These are phyloP conservation scores for Tiliacea aurago DNA, from an alignment of 2,888 invertebrate genomes.

Conservation along the genomic window DNA sequence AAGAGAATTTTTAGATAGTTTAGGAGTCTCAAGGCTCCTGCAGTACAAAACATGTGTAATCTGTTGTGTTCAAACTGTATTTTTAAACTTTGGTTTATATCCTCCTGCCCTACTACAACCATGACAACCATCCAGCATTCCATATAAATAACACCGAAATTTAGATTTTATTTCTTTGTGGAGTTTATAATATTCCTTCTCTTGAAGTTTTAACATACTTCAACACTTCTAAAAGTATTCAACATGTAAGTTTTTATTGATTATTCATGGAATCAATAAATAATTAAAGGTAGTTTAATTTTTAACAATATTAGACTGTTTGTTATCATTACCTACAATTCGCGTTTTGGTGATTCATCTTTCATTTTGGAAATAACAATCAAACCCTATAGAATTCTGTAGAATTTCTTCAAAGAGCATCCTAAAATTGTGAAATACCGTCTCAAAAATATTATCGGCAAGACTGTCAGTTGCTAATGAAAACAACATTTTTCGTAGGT, in stretches of 20 bases:
- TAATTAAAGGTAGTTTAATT: no score
- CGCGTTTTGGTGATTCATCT: background rate
- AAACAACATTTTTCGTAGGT: slow-evolving; percentile 32
- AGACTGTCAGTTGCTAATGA: background rate
- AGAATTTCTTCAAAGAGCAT: background rate
- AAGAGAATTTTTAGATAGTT: background rate
- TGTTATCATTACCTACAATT: no score
- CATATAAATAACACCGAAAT: background rate
- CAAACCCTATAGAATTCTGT: background rate
- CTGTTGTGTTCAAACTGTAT: background rate
- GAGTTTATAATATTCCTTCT: no score
- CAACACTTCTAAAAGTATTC: no score
- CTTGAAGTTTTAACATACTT: background rate
- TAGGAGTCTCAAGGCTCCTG: background rate
- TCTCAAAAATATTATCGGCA: background rate
- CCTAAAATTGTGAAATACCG: background rate
- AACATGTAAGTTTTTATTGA: no score
- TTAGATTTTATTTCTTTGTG: background rate
- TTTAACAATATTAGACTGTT: no score
- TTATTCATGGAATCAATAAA: background rate
- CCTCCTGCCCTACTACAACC: background rate
- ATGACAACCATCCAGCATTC: background rate
- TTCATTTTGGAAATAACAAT: background rate
- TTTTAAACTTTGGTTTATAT: no score
- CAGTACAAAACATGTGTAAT: background rate